Base-by-base conservation (phyloP, 1,140 invertebrate genomes). In the Solen grandis region DNA sequence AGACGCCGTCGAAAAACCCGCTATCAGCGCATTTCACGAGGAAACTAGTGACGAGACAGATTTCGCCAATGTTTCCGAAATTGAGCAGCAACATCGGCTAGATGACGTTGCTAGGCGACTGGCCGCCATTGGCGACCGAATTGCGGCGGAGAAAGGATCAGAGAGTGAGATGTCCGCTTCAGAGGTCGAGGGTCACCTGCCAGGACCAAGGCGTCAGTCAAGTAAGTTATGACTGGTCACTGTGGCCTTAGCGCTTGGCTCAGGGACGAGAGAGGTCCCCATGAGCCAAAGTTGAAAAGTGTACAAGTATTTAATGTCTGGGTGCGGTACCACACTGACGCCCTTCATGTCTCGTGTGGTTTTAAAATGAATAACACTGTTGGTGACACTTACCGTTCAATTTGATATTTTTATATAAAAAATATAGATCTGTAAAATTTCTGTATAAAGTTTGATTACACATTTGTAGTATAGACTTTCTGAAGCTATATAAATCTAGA, bases 91-190 rank as follows among this genome's bases (percentile, higher is more conserved):
- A n/a, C 68, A 66, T 31, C 65, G 38, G 14, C 0, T 70, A 33
- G 57, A 63, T 62, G 57, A 73, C 13, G 68, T 80, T n/a, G 77
- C 68, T 27, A 33, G 29, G n/a, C 38, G 77, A 29, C 68, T 80
- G 1, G 59, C 46, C 1, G 68, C 60, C 29, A 80, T 80, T 22
- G 77, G 77, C 16, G 77, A 80, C 41, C 38, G 29, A 10, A 80
- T 80, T 19, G 55, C 41, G 0, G 41, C 10, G 22, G 46, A 41
- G 16, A 16, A 41, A 62, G 66, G 63, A 38, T 62, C 66, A 8
- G 73, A 76, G 46, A 69, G 63, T 59, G 50, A 54, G 8, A 46
- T 36, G 19, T 76, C 73, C 16, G 60, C 72, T n/a, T 38, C 50
- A 16, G 63, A 68, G 38, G 22, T 55, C 4, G 38, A 65, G 19